Percentiles rank a stretch among this genome's conserved stretches.
Evolutionary conservation across 2,797 vertebrate genomes (phyloP).

Genomic region (Mormyrus hasselquistii): DNA sequence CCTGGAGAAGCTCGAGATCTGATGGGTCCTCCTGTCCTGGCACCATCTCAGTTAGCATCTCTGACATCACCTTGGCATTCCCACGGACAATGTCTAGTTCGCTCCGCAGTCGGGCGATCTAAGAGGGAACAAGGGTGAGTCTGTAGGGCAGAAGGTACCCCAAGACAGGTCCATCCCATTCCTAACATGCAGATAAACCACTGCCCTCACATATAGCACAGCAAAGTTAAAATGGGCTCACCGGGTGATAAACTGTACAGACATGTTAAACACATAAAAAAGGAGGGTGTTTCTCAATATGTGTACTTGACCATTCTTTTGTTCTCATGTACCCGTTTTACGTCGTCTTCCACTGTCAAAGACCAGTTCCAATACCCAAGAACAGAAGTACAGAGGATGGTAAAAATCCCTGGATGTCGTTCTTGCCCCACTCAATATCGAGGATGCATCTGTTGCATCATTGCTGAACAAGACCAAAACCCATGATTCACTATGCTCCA

Average conservation of each 20-base stretch:
- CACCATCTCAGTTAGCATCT: constrained; percentile 97
- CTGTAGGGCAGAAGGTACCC: background rate
- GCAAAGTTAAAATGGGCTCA: background rate
- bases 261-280: background rate
- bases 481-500: background rate
- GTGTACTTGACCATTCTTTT: background rate
- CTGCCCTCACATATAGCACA: background rate
- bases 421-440: background rate
- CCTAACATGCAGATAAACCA: background rate
- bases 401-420: background rate
- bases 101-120: constrained; percentile 88
- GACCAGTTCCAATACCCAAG: background rate
- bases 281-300: background rate
- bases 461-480: background rate
- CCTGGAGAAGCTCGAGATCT: constrained; percentile 89
- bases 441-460: background rate
- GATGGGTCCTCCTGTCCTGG: constrained; percentile 89
- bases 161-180: background rate
- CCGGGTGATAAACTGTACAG: background rate
- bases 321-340: background rate
- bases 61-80: constrained; percentile 97
- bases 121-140: background rate
- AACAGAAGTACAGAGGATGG: background rate
- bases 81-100: constrained; percentile 92
- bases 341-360: background rate